phyloP scores from a whole-genome alignment of 2,888 invertebrate genomes.

The Drosophila emarginata region DNA sequence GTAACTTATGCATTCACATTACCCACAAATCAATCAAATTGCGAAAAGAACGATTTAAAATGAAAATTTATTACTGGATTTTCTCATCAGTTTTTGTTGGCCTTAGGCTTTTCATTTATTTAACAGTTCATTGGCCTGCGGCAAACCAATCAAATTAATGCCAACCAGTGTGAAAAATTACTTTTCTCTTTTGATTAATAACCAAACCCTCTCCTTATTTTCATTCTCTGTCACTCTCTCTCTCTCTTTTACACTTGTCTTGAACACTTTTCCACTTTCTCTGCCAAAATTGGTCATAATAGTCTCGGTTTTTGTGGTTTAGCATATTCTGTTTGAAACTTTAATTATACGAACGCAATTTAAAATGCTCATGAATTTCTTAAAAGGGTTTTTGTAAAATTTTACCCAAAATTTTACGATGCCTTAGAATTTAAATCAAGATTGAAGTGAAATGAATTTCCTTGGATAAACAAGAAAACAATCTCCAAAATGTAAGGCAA shows the following conservation, averaged over 20 bases:
- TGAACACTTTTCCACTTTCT: background rate
- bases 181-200: slow-evolving; percentile 46
- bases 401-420: slow-evolving; percentile 14
- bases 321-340: slow-evolving; percentile 36
- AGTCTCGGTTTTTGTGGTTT: slow-evolving; percentile 37
- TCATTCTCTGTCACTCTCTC: background rate
- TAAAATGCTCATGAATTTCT: slow-evolving; percentile 32
- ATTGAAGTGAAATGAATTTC: slow-evolving; percentile 21
- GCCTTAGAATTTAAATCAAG: slow-evolving; percentile 48
- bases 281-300: slow-evolving; percentile 35
- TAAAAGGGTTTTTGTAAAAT: slow-evolving; percentile 22
- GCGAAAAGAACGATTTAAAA: slow-evolving; percentile 1
- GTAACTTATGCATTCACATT: slow-evolving; percentile 4
- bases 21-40: slow-evolving; percentile 13
- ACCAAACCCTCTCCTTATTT: background rate
- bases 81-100: slow-evolving; percentile 9
- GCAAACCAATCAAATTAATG: slow-evolving; percentile 46
- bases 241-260: slow-evolving; percentile 1
- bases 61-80: slow-evolving; percentile 25
- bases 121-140: slow-evolving; percentile 46
- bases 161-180: slow-evolving; percentile 41
- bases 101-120: slow-evolving; percentile 30
- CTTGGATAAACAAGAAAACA: slow-evolving; percentile 28
- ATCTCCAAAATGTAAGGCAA: slow-evolving; percentile 30
- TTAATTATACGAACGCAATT: slow-evolving; percentile 47